Percentiles rank a stretch among this genome's conserved stretches.
phyloP scores from a whole-genome alignment of 35 echinoderm and acorn worm genomes.

The Stichopus chloronotus region DNA sequence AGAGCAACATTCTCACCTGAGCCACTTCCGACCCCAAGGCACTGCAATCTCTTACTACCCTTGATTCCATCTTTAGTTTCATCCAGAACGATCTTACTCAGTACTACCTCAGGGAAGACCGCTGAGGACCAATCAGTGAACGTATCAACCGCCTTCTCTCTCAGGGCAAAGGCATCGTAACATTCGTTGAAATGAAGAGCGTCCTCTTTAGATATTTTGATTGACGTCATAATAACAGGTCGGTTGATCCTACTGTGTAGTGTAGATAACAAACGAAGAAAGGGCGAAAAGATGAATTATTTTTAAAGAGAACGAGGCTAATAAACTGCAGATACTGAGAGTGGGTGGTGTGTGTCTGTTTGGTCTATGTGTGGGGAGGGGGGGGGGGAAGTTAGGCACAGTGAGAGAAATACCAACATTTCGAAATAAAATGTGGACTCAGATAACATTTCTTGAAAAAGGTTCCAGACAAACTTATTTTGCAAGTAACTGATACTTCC shows the following conservation, averaged over 20 bases:
- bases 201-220: background rate
- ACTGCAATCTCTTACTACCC: background rate
- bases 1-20: background rate
- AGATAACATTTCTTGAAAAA: no score
- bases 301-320: no score
- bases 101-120: background rate
- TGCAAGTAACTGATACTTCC: no score
- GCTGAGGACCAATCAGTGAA: conserved; percentile 19
- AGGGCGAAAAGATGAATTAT: background rate
- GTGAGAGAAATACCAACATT: no score
- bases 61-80: background rate
- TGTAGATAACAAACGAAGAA: background rate
- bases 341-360: no score
- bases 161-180: conserved; percentile 10
- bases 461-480: no score
- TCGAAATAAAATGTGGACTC: no score
- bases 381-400: no score
- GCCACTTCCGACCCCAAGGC: conserved; percentile 41
- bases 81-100: conserved; percentile 4
- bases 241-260: background rate
- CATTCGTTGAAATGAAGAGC: conserved; percentile 12
- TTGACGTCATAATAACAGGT: conserved; percentile 14
- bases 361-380: no score
- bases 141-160: conserved; percentile 12
- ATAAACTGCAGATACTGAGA: no score